phyloP scores from a whole-genome alignment of 1,140 invertebrate genomes.

The Zaprionus kolodkinae region DNA sequence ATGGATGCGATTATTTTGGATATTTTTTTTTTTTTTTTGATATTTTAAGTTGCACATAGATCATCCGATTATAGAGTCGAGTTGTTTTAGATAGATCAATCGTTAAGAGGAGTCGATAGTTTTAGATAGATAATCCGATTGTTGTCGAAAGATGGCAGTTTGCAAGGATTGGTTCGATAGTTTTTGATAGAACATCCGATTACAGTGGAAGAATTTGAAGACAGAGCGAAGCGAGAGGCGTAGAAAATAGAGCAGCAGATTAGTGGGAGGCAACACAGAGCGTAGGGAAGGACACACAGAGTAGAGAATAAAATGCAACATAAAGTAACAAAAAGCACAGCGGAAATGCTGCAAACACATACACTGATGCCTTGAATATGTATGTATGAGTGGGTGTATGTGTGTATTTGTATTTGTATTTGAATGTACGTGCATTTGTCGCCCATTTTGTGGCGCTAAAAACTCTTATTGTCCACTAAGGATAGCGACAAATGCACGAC shows the following conservation, averaged over 20 bases:
- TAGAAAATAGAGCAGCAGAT: conserved; percentile 13
- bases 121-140: conserved; percentile 50
- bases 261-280: background rate
- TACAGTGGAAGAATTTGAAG: conserved; percentile 18
- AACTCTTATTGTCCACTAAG: conserved; percentile 25
- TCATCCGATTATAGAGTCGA: conserved; percentile 1
- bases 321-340: conserved; percentile 62
- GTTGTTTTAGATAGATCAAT: conserved; percentile 51
- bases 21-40: conserved; percentile 33
- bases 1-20: conserved; percentile 37
- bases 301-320: conserved; percentile 52
- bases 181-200: conserved; percentile 35
- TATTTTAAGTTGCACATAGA: conserved; percentile 55
- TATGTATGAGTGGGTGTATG: conserved; percentile 37
- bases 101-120: conserved; percentile 25
- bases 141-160: conserved; percentile 14
- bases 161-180: background rate
- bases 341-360: conserved; percentile 69
- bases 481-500: background rate
- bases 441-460: conserved; percentile 42
- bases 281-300: background rate
- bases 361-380: conserved; percentile 75
- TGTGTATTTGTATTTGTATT: conserved; percentile 33
- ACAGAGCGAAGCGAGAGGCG: conserved; percentile 15
- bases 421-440: conserved; percentile 22